Evolutionary conservation across 2,797 vertebrate species (phyloP).

Genomic region (Pipistrellus kuhlii): DNA sequence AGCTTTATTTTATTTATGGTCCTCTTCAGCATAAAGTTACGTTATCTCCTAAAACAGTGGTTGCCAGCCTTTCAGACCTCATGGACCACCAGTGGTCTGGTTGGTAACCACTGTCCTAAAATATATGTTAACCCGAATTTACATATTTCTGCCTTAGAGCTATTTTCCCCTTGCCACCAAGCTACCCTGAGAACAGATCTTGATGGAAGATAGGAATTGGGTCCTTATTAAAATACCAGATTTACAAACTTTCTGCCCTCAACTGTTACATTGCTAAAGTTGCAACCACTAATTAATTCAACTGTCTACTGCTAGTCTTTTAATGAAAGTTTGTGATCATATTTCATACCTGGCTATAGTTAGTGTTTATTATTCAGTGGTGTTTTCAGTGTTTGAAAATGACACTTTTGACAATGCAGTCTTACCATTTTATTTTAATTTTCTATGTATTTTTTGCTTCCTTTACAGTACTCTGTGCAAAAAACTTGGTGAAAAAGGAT

Average conservation of each 20-base stretch:
- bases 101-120: background rate
- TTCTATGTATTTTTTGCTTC: slow-evolving; percentile 84
- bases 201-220: slow-evolving; percentile 37
- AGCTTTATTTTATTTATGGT: slow-evolving; percentile 45
- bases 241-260: background rate
- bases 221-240: background rate
- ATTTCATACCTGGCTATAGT: slow-evolving; percentile 20
- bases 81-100: no score
- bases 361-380: slow-evolving; percentile 49
- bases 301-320: slow-evolving; percentile 26
- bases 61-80: no score
- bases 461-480: slow-evolving; percentile 96
- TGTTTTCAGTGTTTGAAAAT: slow-evolving; percentile 69
- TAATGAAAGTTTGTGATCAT: slow-evolving; percentile 36
- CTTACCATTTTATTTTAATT: slow-evolving; percentile 76
- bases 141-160: background rate
- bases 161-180: background rate
- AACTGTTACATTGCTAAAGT: slow-evolving; percentile 18
- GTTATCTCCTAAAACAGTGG: background rate
- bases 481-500: slow-evolving; percentile 99
- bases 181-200: slow-evolving; percentile 39
- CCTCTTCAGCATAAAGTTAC: slow-evolving; percentile 50
- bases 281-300: slow-evolving; percentile 58
- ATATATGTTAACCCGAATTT: slow-evolving; percentile 26
- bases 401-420: slow-evolving; percentile 49